A percentile compares a stretch with the other conserved stretches of the same genome.
These are phyloP conservation scores for Manis javanica DNA, from an alignment of 2,797 vertebrate species.

Conservation along the genomic window DNA sequence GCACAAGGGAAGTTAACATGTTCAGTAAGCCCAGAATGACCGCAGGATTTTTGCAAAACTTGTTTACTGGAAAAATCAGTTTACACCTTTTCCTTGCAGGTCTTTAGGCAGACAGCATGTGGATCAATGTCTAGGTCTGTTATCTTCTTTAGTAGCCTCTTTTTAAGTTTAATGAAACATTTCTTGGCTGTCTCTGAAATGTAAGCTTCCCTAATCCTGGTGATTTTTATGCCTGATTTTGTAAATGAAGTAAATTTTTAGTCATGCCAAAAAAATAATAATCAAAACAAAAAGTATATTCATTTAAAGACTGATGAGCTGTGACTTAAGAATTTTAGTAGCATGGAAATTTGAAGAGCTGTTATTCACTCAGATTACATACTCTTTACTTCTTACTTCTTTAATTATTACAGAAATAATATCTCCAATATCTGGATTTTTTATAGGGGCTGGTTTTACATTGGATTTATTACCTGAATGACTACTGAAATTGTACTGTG, in stretches of 20 bases:
- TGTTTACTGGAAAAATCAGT: constrained; percentile 82
- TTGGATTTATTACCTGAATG: constrained; percentile 93
- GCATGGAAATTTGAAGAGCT: constrained; percentile 89
- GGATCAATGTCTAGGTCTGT: neutral
- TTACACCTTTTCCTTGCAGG: neutral
- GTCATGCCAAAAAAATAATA: constrained; percentile 94
- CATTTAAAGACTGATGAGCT: constrained; percentile 93
- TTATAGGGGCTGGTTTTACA: constrained; percentile 91
- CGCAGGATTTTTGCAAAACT: constrained; percentile 90
- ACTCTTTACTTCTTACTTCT: constrained; percentile 89
- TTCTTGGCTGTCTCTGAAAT: neutral
- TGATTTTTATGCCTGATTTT: constrained; percentile 92
- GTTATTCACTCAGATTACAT: constrained; percentile 91
- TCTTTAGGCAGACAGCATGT: neutral
- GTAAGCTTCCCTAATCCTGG: constrained; percentile 90
- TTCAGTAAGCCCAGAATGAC: constrained; percentile 89
- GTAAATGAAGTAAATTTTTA: constrained; percentile 96
- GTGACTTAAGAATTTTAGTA: constrained; percentile 90
- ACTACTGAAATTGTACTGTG: constrained; percentile 92
- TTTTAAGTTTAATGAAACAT: neutral
- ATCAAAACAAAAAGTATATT: constrained; percentile 94
- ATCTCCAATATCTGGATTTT: constrained; percentile 93
- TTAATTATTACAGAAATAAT: constrained; percentile 94
- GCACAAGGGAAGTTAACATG: constrained; percentile 90
- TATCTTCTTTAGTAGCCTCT: neutral